Percentiles rank a stretch among this genome's conserved stretches.
These are phyloP conservation scores for Tethea ocularis DNA, from an alignment of 2,888 invertebrate species.

Conservation along the genomic window DNA sequence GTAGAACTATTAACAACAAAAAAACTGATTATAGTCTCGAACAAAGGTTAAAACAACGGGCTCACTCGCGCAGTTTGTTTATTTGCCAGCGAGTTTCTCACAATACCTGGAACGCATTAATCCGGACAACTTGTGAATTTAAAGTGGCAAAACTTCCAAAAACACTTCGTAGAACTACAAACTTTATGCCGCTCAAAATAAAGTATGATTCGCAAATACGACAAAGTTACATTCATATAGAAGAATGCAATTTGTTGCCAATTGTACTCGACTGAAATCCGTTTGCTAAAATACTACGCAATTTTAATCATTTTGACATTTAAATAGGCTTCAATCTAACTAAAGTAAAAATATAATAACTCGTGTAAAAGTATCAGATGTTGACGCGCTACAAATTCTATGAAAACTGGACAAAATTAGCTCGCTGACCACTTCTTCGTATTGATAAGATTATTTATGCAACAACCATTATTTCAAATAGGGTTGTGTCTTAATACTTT, in stretches of 20 bases:
- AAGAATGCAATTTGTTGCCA: constrained; percentile 19
- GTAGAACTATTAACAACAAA: constrained; percentile 5
- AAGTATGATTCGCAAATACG: constrained; percentile 12
- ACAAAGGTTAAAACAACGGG: constrained; percentile 7
- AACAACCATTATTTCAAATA: neutral
- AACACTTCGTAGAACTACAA: constrained; percentile 18
- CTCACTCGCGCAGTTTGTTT: constrained; percentile 31
- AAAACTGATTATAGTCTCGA: constrained; percentile 11
- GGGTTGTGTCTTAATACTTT: neutral
- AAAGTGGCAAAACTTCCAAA: constrained; percentile 36
- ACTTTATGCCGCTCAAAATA: constrained; percentile 19
- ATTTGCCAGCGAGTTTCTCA: constrained; percentile 48
- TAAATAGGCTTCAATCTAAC: neutral
- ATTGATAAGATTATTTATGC: constrained; percentile 2
- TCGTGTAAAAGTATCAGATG: neutral
- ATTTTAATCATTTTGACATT: too few relatives aligned
- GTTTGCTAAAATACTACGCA: neutral
- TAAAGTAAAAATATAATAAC: neutral
- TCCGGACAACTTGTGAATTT: constrained; percentile 54
- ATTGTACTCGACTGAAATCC: constrained; percentile 20
- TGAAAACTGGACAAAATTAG: neutral
- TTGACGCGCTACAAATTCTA: neutral
- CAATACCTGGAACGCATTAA: constrained; percentile 61
- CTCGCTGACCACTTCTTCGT: neutral
- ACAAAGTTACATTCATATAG: neutral